Evolutionary conservation across 2,888 invertebrate genomes (phyloP).

Genomic region (Conomelus anceps): DNA sequence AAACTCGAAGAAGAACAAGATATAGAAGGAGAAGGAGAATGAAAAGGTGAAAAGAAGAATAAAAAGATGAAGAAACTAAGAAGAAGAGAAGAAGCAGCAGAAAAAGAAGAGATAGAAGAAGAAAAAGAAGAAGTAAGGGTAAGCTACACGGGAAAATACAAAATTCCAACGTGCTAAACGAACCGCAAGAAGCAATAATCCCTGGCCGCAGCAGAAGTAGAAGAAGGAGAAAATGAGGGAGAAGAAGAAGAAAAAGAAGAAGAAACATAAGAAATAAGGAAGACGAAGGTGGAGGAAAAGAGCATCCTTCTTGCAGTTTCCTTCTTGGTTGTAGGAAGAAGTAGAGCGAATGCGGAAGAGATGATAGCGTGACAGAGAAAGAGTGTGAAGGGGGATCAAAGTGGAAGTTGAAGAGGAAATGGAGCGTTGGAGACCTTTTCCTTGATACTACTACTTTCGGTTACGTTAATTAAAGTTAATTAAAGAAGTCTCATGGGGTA

Average conservation of each 20-base stretch:
- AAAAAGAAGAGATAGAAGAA: background rate
- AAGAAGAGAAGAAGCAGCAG: background rate
- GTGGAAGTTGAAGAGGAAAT: background rate
- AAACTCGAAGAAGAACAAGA: background rate
- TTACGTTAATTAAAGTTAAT: slow-evolving; percentile 12
- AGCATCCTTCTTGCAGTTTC: no score
- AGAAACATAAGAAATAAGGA: no score
- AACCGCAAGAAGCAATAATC: background rate
- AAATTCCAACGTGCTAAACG: background rate
- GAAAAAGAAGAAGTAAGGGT: no score
- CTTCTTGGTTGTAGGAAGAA: background rate
- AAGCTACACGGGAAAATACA: no score
- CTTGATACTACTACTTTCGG: background rate
- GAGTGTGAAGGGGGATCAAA: background rate
- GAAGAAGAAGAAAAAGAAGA: background rate
- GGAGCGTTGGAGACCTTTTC: background rate
- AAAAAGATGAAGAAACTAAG: background rate
- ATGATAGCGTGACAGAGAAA: background rate
- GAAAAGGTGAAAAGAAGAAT: background rate
- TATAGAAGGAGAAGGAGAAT: background rate
- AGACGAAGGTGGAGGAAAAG: no score
- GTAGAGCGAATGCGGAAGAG: background rate
- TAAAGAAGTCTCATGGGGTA: slow-evolving; percentile 5
- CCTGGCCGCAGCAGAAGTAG: background rate
- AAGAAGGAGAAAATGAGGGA: background rate